Conservation (phyloP, 2,888 invertebrate genomes). For the Hydraecia micacea region DNA sequence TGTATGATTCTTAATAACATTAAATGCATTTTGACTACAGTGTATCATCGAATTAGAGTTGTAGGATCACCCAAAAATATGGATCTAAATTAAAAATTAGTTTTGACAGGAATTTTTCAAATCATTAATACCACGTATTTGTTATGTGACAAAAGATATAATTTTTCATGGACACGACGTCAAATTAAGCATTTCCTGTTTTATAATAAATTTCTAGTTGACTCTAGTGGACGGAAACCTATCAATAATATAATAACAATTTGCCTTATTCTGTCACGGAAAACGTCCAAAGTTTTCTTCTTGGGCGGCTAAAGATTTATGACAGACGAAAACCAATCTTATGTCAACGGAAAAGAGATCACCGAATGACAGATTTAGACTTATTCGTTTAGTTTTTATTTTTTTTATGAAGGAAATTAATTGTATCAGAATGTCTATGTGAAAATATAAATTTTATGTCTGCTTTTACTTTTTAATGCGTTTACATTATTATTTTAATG, state of each 20-base stretch:
- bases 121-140: slow-evolving; percentile 61
- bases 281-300: slow-evolving; percentile 56
- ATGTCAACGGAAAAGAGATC: slow-evolving; percentile 35
- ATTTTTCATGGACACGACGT: slow-evolving; percentile 59
- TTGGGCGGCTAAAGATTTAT: slow-evolving; percentile 25
- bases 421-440: slow-evolving; percentile 61
- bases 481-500: slow-evolving; percentile 42
- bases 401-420: slow-evolving; percentile 64
- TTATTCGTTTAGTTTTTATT: slow-evolving; percentile 45
- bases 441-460: slow-evolving; percentile 62
- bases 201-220: slow-evolving; percentile 57
- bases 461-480: slow-evolving; percentile 45
- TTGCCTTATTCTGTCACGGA: slow-evolving; percentile 69
- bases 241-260: slow-evolving; percentile 70
- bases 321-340: slow-evolving; percentile 47
- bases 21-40: slow-evolving; percentile 8
- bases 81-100: slow-evolving; percentile 48
- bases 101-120: slow-evolving; percentile 56
- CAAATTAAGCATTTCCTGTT: slow-evolving; percentile 66
- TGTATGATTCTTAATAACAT: background rate
- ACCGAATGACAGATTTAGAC: background rate
- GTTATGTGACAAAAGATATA: slow-evolving; percentile 64
- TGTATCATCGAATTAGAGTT: slow-evolving; percentile 11
- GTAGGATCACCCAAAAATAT: slow-evolving; percentile 35
- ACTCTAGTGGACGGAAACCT: slow-evolving; percentile 65